Conservation (phyloP, 2,797 vertebrate species). For the Hyperoplus lanceolatus region DNA sequence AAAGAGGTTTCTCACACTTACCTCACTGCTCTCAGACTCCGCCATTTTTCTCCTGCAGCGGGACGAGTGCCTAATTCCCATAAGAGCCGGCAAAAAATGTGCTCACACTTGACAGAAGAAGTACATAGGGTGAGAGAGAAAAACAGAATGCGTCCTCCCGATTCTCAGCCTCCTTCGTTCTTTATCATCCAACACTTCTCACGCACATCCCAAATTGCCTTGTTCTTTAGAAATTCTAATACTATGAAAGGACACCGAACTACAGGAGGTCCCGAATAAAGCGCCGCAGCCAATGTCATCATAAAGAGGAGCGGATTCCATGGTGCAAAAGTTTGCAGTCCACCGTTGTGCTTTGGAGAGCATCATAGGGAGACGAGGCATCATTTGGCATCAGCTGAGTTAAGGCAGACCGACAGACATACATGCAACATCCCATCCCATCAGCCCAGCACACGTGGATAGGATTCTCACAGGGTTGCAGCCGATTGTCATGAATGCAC, state of each 20-base stretch:
- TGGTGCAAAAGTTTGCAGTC: conserved; percentile 81
- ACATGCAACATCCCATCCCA: conserved; percentile 44
- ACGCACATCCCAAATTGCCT: conserved; percentile 38
- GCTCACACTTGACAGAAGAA: conserved; percentile 56
- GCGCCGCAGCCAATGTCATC: conserved; percentile 49
- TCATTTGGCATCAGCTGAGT: conserved; percentile 49
- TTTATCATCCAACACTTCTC: conserved; percentile 21
- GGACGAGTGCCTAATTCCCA: conserved; percentile 99
- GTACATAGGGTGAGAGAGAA: conserved; percentile 15
- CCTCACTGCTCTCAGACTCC: conserved; percentile 95
- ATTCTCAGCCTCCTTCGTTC: not conserved
- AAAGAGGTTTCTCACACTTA: conserved; percentile 81
- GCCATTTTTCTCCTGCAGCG: conserved; percentile 99
- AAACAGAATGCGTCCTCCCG: not conserved
- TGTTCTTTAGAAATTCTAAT: conserved; percentile 33
- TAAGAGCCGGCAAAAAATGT: conserved; percentile 85
- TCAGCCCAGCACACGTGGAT: conserved; percentile 13
- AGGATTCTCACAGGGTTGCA: conserved; percentile 4
- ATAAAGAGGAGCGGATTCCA: conserved; percentile 66
- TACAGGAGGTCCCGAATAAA: conserved; percentile 60
- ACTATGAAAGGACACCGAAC: conserved; percentile 42
- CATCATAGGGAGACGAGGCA: conserved; percentile 38
- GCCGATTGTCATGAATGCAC: conserved; percentile 44
- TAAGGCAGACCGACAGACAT: not conserved
- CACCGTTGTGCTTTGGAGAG: conserved; percentile 55